Evolutionary conservation across 1,140 invertebrate genomes (phyloP).

Genomic region (Danaus plexippus): DNA sequence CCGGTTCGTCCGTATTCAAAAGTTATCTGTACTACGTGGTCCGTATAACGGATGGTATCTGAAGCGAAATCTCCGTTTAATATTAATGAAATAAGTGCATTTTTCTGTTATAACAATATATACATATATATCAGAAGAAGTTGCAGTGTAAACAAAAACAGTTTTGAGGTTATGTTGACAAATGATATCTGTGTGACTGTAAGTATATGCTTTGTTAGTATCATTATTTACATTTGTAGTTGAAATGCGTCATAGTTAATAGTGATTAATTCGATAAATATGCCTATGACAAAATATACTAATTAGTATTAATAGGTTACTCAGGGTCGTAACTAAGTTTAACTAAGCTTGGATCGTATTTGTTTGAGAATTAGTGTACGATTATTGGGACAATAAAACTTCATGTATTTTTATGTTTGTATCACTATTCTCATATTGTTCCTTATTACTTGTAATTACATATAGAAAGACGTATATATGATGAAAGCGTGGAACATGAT

Average conservation of each 20-base stretch:
- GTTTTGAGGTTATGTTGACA: conserved; percentile 55
- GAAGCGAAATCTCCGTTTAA: background rate
- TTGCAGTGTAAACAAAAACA: no score
- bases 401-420: no score
- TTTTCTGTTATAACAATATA: no score
- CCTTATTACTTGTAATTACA: no score
- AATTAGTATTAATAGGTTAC: no score
- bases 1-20: conserved; percentile 13
- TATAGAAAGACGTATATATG: no score
- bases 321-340: no score
- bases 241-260: background rate
- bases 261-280: conserved; percentile 1
- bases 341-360: no score
- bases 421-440: no score
- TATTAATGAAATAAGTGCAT: no score
- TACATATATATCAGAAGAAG: no score
- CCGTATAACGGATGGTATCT: background rate
- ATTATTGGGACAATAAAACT: background rate
- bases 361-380: background rate
- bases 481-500: no score
- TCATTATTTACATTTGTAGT: background rate
- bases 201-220: conserved; percentile 25
- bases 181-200: conserved; percentile 39
- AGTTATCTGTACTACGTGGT: background rate
- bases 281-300: background rate